A percentile compares a stretch with the other conserved stretches of the same genome.
These are phyloP conservation scores for Ethmia dodecea DNA, from an alignment of 2,888 invertebrate genomes.

Conservation along the genomic window DNA sequence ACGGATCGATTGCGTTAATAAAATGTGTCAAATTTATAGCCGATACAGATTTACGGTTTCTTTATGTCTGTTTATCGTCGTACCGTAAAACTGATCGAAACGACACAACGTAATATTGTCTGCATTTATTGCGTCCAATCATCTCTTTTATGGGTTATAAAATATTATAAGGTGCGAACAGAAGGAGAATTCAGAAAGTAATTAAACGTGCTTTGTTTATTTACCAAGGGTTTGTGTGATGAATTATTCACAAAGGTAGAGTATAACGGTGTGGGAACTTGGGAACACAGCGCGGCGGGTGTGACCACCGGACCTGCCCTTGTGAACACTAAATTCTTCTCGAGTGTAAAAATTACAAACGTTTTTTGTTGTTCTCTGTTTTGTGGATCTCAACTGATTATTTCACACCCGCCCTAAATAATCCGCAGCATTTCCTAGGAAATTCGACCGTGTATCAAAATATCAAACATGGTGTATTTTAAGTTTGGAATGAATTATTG, in stretches of 20 bases:
- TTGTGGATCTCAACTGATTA: no score
- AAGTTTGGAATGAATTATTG: no score
- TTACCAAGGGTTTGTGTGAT: conserved; percentile 4
- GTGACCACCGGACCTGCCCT: no score
- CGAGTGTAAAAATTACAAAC: no score
- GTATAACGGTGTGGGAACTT: conserved; percentile 9
- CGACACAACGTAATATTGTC: conserved; percentile 22
- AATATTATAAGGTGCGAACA: conserved; percentile 14
- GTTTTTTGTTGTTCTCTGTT: no score
- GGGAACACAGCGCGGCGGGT: conserved; percentile 2
- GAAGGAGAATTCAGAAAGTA: conserved; percentile 1
- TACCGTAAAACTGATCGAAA: conserved; percentile 24
- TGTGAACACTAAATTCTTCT: no score
- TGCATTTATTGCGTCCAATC: conserved; percentile 20
- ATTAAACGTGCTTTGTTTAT: background rate
- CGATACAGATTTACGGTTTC: conserved; percentile 30
- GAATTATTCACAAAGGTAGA: conserved; percentile 8
- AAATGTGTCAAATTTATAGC: conserved; percentile 27
- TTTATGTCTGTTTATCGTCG: conserved; percentile 31
- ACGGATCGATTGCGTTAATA: no score
- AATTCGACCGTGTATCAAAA: no score
- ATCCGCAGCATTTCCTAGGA: no score
- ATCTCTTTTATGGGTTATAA: conserved; percentile 25
- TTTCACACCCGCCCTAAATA: no score
- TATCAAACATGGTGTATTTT: no score